Percentiles rank a stretch among this genome's conserved stretches.
phyloP scores from a whole-genome alignment of 1,140 invertebrate species.

The Cydia strobilella region DNA sequence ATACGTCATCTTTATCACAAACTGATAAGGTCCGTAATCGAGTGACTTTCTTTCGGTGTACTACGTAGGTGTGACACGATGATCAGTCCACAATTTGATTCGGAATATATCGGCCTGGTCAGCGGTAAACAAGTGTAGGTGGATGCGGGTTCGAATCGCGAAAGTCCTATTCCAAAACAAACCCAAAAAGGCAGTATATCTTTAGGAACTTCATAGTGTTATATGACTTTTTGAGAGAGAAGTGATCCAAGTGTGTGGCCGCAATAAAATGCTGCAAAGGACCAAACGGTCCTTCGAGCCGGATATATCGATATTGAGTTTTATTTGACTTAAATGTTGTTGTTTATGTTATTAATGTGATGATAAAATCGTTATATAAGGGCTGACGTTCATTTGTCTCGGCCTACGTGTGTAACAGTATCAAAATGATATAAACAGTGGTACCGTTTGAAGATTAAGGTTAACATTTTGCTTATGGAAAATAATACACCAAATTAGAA shows the following conservation, averaged over 20 bases:
- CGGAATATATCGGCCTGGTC: conserved; percentile 63
- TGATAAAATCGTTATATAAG: conserved; percentile 26
- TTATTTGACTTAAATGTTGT: conserved; percentile 33
- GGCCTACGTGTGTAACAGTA: conserved; percentile 17
- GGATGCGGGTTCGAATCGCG: conserved; percentile 60
- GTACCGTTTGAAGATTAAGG: background rate
- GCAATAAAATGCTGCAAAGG: conserved; percentile 14
- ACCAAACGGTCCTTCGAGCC: conserved; percentile 16
- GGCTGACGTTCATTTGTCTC: conserved; percentile 16
- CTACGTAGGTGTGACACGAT: conserved; percentile 67
- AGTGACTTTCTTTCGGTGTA: conserved; percentile 25
- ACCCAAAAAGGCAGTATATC: background rate
- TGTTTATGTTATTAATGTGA: conserved; percentile 22
- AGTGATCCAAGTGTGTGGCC: conserved; percentile 8
- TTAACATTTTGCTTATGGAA: background rate
- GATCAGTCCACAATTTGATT: conserved; percentile 73
- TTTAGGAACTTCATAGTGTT: background rate
- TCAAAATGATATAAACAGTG: background rate
- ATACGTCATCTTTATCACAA: conserved; percentile 34
- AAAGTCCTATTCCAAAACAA: conserved; percentile 4
- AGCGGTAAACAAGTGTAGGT: conserved; percentile 71
- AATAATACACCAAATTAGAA: too few species aligned
- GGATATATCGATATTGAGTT: conserved; percentile 23
- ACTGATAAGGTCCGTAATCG: conserved; percentile 44
- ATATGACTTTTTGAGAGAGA: background rate